These are phyloP conservation scores for Neoscelio sp. DNA, from an alignment of 2,888 invertebrate genomes.

Conservation along the genomic window DNA sequence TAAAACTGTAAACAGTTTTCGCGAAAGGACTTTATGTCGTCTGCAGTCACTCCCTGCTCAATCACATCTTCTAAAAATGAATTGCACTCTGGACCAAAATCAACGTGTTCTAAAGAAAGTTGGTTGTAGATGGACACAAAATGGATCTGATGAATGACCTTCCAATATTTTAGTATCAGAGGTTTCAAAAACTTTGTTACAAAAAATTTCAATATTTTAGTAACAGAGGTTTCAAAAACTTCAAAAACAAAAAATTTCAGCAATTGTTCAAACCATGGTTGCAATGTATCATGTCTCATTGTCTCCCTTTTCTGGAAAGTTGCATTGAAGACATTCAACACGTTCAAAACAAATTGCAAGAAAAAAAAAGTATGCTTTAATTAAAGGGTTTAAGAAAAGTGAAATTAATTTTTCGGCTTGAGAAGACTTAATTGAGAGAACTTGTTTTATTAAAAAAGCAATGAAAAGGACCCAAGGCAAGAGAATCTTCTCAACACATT, in stretches of 20 bases:
- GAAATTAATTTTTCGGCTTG: not conserved
- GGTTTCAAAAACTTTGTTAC: slow-evolving; percentile 41
- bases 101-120: not conserved
- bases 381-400: not conserved
- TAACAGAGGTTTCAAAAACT: slow-evolving; percentile 38
- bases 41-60: not conserved
- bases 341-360: slow-evolving; percentile 32
- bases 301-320: slow-evolving; percentile 39
- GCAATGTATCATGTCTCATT: slow-evolving; percentile 36
- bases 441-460: not conserved
- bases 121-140: not conserved
- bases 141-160: not conserved
- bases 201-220: slow-evolving; percentile 3
- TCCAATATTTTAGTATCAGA: slow-evolving; percentile 4
- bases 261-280: slow-evolving; percentile 17
- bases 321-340: slow-evolving; percentile 51
- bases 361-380: slow-evolving; percentile 44
- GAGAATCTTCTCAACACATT: too few relatives aligned
- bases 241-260: slow-evolving; percentile 11
- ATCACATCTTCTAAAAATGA: not conserved
- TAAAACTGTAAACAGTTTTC: not conserved
- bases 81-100: not conserved
- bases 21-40: not conserved
- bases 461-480: slow-evolving; percentile 16
- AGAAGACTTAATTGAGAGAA: not conserved